Evolutionary conservation across 2,888 invertebrate genomes (phyloP).

Genomic region (Cistogaster globosa): DNA sequence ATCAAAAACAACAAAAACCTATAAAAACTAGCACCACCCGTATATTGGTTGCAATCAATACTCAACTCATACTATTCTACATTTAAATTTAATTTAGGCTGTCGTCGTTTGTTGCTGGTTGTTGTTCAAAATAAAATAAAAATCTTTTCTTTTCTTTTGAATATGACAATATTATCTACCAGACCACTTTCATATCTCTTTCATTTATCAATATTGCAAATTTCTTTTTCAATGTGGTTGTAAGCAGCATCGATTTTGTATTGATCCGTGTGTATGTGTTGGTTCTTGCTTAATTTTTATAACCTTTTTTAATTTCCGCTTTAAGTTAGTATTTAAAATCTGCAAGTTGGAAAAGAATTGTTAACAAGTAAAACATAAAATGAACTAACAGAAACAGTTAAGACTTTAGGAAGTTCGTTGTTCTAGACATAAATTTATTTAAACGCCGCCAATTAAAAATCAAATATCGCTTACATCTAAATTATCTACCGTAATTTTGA

Average conservation of each 20-base stretch:
- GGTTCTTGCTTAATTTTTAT: neutral
- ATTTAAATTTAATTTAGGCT: slow-evolving; percentile 35
- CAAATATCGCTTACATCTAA: too few species aligned
- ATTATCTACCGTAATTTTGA: too few species aligned
- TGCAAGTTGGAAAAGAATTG: neutral
- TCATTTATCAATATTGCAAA: slow-evolving; percentile 33
- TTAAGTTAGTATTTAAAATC: neutral
- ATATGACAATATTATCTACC: neutral
- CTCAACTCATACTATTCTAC: slow-evolving; percentile 12
- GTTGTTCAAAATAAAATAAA: slow-evolving; percentile 24
- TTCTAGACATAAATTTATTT: too few species aligned
- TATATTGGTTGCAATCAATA: slow-evolving; percentile 51
- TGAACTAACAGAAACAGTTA: neutral
- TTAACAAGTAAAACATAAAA: neutral
- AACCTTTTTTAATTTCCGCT: neutral
- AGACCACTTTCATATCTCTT: slow-evolving; percentile 5
- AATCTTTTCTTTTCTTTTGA: slow-evolving; percentile 1
- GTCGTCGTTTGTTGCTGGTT: slow-evolving; percentile 1
- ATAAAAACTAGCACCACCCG: slow-evolving; percentile 30
- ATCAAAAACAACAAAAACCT: neutral
- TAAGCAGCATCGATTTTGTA: neutral
- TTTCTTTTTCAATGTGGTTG: slow-evolving; percentile 4
- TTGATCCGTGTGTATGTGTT: neutral
- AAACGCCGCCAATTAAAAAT: too few species aligned
- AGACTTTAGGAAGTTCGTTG: too few species aligned